Conservation (phyloP, 2,113 vertebrate genomes). For the Boleophthalmus pectinirostris region DNA sequence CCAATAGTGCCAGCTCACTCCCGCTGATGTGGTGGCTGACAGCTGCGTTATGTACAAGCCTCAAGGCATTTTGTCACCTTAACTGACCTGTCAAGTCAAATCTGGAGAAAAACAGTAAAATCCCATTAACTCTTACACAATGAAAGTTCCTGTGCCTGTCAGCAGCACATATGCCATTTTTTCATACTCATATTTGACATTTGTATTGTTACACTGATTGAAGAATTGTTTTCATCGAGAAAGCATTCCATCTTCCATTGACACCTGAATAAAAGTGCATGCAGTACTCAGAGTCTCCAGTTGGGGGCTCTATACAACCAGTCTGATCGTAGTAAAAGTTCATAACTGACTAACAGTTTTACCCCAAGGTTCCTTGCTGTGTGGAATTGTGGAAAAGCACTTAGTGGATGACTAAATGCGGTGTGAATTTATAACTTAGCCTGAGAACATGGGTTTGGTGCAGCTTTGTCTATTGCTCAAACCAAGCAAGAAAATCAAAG, state of each 20-base stretch:
- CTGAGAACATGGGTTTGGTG: conserved; percentile 27
- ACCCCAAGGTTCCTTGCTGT: conserved; percentile 5
- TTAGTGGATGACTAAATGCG: neutral
- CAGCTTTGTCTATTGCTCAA: conserved; percentile 47
- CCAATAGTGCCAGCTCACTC: conserved; percentile 22
- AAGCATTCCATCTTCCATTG: neutral
- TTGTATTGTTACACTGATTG: conserved; percentile 15
- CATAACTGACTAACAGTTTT: neutral
- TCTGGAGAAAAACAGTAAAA: conserved; percentile 33
- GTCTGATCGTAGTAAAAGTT: neutral
- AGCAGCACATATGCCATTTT: conserved; percentile 22
- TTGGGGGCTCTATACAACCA: conserved; percentile 56
- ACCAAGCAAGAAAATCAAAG: neutral
- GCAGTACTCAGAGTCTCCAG: conserved; percentile 47
- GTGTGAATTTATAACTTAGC: conserved; percentile 24
- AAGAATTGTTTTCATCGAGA: conserved; percentile 8
- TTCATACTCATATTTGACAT: conserved; percentile 24
- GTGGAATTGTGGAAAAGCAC: conserved; percentile 23
- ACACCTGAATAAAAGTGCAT: neutral
- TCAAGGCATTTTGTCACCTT: conserved; percentile 56
- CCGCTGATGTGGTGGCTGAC: conserved; percentile 37
- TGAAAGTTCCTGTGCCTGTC: conserved; percentile 42
- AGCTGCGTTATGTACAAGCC: conserved; percentile 43
- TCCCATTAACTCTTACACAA: conserved; percentile 36
- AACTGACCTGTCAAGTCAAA: conserved; percentile 51